Percentiles rank a stretch among this genome's conserved stretches.
phyloP scores from a whole-genome alignment of 2,888 invertebrate genomes.

The Parnassius orleans region DNA sequence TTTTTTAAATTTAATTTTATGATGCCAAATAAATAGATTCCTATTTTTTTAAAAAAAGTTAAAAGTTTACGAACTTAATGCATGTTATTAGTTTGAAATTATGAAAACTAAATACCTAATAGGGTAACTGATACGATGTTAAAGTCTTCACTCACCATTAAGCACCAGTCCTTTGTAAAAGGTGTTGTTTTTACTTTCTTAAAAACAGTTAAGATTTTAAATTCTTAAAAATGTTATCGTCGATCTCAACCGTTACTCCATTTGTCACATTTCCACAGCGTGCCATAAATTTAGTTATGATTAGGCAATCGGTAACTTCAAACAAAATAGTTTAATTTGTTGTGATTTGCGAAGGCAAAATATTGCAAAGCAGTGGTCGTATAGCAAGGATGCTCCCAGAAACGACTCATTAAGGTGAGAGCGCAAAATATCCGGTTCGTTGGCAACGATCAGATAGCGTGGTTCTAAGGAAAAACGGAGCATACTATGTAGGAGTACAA shows the following conservation, averaged over 20 bases:
- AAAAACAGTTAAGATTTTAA: too few species aligned
- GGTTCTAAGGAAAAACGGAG: constrained; percentile 20
- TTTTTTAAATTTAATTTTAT: too few species aligned
- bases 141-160: too few species aligned
- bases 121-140: too few species aligned
- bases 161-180: too few species aligned
- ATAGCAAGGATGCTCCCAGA: constrained; percentile 35
- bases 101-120: too few species aligned
- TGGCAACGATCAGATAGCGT: constrained; percentile 46
- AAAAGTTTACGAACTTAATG: too few species aligned
- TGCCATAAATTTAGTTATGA: constrained; percentile 9
- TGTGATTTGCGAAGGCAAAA: constrained; percentile 3
- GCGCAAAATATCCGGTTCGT: constrained; percentile 35
- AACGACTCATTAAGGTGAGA: constrained; percentile 38
- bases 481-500: constrained; percentile 3
- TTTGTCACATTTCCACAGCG: constrained; percentile 10
- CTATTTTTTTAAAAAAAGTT: too few species aligned
- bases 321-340: constrained; percentile 10
- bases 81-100: too few species aligned
- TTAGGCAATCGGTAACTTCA: constrained; percentile 18
- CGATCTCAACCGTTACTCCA: background rate
- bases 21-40: too few species aligned
- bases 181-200: too few species aligned
- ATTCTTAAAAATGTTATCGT: background rate
- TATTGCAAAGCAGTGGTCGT: constrained; percentile 23